Evolutionary conservation across 2,797 vertebrate genomes (phyloP).

Genomic region (Danio tinwini): DNA sequence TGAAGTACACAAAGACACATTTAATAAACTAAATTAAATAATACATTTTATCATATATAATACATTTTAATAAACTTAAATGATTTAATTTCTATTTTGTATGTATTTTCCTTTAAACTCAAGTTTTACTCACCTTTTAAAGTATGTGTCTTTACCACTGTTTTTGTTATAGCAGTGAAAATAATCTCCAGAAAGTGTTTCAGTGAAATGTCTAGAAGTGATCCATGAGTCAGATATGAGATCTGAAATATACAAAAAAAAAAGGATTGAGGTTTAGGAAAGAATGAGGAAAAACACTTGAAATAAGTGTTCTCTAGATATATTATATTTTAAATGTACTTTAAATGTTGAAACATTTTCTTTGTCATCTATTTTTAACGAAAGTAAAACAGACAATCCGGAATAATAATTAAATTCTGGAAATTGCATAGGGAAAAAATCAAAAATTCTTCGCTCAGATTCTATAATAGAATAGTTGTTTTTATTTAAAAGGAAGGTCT

Average conservation of each 20-base stretch:
- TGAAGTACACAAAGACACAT: too few species aligned
- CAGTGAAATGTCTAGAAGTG: conserved; percentile 87
- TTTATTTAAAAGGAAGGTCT: neutral
- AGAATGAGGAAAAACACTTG: neutral
- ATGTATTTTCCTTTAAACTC: too few species aligned
- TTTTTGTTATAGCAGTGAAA: conserved; percentile 86
- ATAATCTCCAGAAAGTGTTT: conserved; percentile 84
- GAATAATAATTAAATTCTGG: neutral
- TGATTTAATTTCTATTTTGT: neutral
- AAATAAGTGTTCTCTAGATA: neutral
- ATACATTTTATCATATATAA: too few species aligned
- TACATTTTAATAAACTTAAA: neutral
- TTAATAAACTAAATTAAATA: too few species aligned
- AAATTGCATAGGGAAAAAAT: neutral
- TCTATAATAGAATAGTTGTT: neutral
- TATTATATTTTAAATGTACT: neutral
- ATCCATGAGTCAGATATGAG: conserved; percentile 89
- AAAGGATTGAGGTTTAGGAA: neutral
- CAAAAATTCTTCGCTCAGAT: neutral
- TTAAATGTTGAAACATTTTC: neutral
- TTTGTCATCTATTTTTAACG: neutral
- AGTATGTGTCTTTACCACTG: conserved; percentile 90
- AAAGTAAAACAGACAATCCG: neutral
- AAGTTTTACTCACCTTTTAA: conserved; percentile 81
- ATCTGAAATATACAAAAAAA: conserved; percentile 74